These are phyloP conservation scores for Chamaetylas fuelleborni DNA, from an alignment of 2,113 vertebrate genomes.

Conservation along the genomic window DNA sequence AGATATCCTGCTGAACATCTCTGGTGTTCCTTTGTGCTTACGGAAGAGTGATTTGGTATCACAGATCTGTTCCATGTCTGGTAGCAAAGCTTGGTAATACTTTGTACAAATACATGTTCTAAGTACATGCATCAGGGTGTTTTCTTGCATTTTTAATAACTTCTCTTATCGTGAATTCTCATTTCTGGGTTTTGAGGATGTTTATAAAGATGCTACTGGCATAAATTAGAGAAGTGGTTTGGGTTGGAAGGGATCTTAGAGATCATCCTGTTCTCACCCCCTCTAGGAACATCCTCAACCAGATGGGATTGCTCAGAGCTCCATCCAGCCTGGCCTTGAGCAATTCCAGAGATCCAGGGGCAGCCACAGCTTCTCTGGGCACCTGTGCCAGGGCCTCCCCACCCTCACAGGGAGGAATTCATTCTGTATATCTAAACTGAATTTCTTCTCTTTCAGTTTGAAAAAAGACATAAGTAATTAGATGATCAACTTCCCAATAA, in stretches of 20 bases:
- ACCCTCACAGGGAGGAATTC: not conserved
- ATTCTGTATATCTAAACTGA: not conserved
- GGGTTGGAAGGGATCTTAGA: not conserved
- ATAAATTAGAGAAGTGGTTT: not conserved
- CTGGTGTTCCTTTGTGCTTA: not conserved
- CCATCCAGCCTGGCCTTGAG: not conserved
- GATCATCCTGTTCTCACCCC: not conserved
- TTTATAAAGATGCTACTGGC: not conserved
- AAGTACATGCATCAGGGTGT: rapidly evolving
- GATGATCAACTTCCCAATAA: not conserved
- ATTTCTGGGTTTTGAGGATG: not conserved
- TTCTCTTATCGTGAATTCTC: not conserved
- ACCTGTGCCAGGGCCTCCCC: not conserved
- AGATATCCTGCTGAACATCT: not conserved
- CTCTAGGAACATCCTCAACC: not conserved
- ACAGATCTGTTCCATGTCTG: not conserved
- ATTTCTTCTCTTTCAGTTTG: not conserved
- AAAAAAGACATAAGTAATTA: not conserved
- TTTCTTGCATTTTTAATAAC: not conserved
- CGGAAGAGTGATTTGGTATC: not conserved
- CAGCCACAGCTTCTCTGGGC: not conserved
- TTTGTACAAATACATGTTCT: not conserved
- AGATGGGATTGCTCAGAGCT: not conserved
- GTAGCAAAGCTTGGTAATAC: not conserved
- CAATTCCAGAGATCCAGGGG: not conserved